A percentile compares a stretch with the other conserved stretches of the same genome.
phyloP scores from a whole-genome alignment of 2,113 vertebrate species.

The Percopsis transmontana region DNA sequence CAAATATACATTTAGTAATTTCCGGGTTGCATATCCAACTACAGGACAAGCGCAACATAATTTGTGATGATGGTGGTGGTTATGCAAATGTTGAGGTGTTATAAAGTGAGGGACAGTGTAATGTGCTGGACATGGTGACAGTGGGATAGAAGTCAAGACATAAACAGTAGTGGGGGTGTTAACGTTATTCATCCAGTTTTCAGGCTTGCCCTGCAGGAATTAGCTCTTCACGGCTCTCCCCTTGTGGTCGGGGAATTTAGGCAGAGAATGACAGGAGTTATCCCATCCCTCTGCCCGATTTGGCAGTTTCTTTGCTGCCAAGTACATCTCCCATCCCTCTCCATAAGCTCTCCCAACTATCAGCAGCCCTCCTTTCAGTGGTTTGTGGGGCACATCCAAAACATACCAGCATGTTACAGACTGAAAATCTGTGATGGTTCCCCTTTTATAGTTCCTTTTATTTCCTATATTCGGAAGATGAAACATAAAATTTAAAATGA shows the following conservation, averaged over 20 bases:
- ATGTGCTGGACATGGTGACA: neutral
- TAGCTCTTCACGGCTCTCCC: constrained; percentile 41
- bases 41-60: constrained; percentile 2
- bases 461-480: too few species aligned
- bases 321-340: neutral
- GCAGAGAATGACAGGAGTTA: constrained; percentile 47
- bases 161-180: constrained; percentile 24
- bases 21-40: neutral
- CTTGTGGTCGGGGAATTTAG: constrained; percentile 40
- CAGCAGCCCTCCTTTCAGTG: neutral
- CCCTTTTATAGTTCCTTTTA: neutral
- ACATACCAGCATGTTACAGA: constrained; percentile 32
- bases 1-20: neutral
- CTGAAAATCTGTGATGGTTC: neutral
- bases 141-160: constrained; percentile 20
- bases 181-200: constrained; percentile 37
- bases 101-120: constrained; percentile 21
- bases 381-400: neutral
- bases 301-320: constrained; percentile 1
- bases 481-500: neutral
- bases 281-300: constrained; percentile 21
- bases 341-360: neutral
- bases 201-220: constrained; percentile 37
- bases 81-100: constrained; percentile 16
- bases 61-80: constrained; percentile 1